Conservation (phyloP, 1,140 invertebrate genomes). For the Thaumatotibia leucotreta region DNA sequence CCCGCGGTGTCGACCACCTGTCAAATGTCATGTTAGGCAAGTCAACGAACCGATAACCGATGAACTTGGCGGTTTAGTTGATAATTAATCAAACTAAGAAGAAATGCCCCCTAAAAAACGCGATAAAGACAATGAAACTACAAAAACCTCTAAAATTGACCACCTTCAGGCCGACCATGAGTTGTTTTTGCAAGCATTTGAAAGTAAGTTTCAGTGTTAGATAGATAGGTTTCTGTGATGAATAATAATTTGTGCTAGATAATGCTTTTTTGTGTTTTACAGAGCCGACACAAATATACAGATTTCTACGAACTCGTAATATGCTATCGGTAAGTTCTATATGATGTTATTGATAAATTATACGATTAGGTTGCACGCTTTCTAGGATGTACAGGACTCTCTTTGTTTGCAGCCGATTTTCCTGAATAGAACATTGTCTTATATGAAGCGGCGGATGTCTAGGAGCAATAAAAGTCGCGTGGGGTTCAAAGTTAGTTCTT, state of each 20-base stretch:
- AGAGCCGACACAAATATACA: conserved; percentile 97
- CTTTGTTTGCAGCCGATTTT: conserved; percentile 89
- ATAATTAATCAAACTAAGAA: conserved; percentile 54
- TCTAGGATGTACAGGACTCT: conserved; percentile 4
- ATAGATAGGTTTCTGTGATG: conserved; percentile 36
- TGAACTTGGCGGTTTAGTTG: conserved; percentile 73
- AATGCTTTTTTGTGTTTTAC: conserved; percentile 75
- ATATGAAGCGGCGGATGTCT: conserved; percentile 94
- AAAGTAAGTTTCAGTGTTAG: conserved; percentile 85
- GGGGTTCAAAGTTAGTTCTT: conserved; percentile 84
- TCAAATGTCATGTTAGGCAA: conserved; percentile 32
- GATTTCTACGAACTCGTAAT: conserved; percentile 92
- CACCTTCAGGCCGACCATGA: conserved; percentile 93
- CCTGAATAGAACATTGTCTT: conserved; percentile 91
- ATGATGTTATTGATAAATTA: neutral
- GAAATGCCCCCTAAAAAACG: conserved; percentile 89
- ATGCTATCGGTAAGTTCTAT: conserved; percentile 88
- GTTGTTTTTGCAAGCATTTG: conserved; percentile 95
- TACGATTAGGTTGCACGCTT: neutral
- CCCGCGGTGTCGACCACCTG: conserved; percentile 10
- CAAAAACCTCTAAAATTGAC: conserved; percentile 84
- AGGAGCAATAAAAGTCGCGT: conserved; percentile 85
- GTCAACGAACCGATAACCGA: conserved; percentile 74
- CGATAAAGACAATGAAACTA: conserved; percentile 82
- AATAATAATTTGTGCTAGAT: conserved; percentile 32